Conservation (phyloP, 2,113 vertebrate species). For the Pituophis catenifer region DNA sequence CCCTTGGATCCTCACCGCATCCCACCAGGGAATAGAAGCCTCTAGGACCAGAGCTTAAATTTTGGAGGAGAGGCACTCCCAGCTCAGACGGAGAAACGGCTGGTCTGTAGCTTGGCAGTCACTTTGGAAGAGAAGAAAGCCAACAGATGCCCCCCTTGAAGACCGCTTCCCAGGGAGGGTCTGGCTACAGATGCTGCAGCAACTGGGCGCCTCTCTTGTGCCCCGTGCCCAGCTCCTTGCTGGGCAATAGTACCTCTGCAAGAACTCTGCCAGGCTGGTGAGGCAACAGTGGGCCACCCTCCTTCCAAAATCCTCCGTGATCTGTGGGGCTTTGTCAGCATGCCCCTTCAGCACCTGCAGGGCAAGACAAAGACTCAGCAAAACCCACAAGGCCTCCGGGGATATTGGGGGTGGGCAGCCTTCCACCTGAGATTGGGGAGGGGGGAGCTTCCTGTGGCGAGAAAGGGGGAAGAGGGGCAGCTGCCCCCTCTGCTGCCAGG, state of each 20-base stretch:
- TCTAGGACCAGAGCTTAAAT: not conserved
- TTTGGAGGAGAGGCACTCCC: not conserved
- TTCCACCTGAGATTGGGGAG: not conserved
- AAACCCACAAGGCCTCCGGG: not conserved
- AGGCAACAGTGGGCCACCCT: constrained; percentile 84
- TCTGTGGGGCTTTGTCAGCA: constrained; percentile 80
- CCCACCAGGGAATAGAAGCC: not conserved
- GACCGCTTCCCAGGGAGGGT: not conserved
- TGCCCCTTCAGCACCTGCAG: constrained; percentile 82
- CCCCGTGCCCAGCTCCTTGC: rapidly evolving
- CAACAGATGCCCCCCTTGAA: not conserved
- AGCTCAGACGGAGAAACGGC: not conserved
- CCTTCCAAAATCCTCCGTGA: constrained; percentile 79
- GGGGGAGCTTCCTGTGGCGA: not conserved
- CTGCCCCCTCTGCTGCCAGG: not conserved
- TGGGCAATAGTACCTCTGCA: constrained; percentile 75
- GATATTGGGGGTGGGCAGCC: rapidly evolving
- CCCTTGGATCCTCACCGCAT: no score
- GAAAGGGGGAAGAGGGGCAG: not conserved
- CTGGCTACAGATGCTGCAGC: not conserved
- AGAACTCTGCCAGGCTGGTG: constrained; percentile 83
- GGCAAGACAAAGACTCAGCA: not conserved
- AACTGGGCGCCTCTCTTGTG: rapidly evolving
- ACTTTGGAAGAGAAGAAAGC: not conserved
- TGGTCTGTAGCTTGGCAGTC: no score